Base-by-base conservation (phyloP, 37 sponge, comb jelly and placozoan genomes). In the Bolinopsis microptera region DNA sequence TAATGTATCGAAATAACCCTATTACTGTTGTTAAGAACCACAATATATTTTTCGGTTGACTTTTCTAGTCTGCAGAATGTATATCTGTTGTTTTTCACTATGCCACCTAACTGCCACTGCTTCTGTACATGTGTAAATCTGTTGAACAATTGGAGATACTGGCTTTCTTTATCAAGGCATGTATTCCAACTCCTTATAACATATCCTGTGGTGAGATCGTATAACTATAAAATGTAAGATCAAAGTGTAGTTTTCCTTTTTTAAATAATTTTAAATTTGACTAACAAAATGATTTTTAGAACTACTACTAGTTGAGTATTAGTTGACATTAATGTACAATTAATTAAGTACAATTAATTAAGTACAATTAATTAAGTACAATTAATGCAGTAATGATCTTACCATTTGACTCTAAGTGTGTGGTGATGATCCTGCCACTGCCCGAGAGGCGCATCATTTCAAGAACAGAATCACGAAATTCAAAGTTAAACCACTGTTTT, bases 11-110 rank as follows among this genome's bases (percentile, higher is more conserved):
- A 77, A 16, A 77, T 1, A 18, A 35, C 32, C 21, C 35, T 31
- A 32, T 32, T 8, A 16, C 35, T 32, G 32, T 77, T 77, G 13
- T 32, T 32, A 34, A 77, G 32, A 13, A 77, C 80, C 22, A 35
- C 80, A 8, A 77, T 2, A 32, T 33, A 77, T 77, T 77, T 77
- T 1, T 35, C 36, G 0, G 18, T 1, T 3, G 36, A 77, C 36
- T 32, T 77, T 32, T 77, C 80, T 16, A 77, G 18, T 77, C 80
- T 32, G 35, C 80, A 77, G 36, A 77, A 77, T 0, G 21, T 77
- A 5, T 32, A 3, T 1, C 32, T 77, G 5, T 77, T 31, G 61
- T 48, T 48, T 48, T 48, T 48, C 61, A 48, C 5, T 18, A 48
- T 48, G 61, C 61, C 13, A 18, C 61, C 61, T 48, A 48, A 48